Evolutionary conservation across 2,797 vertebrate species (phyloP).

Genomic region (Pipistrellus pygmaeus): DNA sequence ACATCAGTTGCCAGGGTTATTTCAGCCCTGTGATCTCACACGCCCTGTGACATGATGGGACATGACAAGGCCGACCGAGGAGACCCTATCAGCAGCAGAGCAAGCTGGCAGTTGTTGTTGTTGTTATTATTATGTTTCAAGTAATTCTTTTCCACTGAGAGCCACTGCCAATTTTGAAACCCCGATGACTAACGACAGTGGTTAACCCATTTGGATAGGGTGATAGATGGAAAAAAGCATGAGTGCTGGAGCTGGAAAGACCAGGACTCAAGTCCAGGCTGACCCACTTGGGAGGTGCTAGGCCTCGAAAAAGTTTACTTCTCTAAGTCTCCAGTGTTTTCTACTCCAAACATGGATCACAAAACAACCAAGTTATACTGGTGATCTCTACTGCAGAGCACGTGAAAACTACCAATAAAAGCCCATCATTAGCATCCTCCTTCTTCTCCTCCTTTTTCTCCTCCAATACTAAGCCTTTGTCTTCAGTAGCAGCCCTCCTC

Average conservation of each 20-base stretch:
- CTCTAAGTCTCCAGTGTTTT: not conserved
- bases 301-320: not conserved
- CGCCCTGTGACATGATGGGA: constrained; percentile 33
- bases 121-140: not conserved
- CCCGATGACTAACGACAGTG: not conserved
- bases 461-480: not conserved
- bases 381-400: not conserved
- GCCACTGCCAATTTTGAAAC: not conserved
- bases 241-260: not conserved
- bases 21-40: constrained; percentile 23
- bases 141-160: constrained; percentile 18
- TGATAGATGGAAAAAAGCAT: not conserved
- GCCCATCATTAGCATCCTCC: not conserved
- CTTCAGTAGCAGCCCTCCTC: not conserved
- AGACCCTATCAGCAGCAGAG: not conserved
- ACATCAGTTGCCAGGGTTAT: not conserved
- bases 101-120: not conserved
- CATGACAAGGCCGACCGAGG: not conserved
- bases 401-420: not conserved
- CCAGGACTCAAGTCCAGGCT: not conserved
- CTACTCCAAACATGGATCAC: not conserved
- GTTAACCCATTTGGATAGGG: not conserved
- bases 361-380: not conserved
- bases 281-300: not conserved
- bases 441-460: not conserved